A percentile compares a stretch with the other conserved stretches of the same genome.
These are phyloP conservation scores for Pteruthius melanotis DNA, from an alignment of 2,113 vertebrate genomes.

Conservation along the genomic window DNA sequence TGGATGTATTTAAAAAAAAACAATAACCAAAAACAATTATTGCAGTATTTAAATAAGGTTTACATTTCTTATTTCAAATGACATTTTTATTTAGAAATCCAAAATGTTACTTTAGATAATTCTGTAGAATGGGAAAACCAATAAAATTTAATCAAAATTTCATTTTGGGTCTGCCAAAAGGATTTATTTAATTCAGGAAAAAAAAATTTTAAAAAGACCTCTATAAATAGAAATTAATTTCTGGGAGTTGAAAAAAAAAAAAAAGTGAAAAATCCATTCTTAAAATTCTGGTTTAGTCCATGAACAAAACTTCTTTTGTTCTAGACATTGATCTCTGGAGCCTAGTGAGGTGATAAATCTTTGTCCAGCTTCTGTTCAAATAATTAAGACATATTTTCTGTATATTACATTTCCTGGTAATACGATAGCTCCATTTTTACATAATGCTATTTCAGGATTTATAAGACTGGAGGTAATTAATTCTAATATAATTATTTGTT, in stretches of 20 bases:
- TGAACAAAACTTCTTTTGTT: background rate
- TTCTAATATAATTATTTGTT: background rate
- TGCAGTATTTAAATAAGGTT: background rate
- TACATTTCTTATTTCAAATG: background rate
- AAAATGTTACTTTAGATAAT: background rate
- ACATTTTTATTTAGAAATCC: background rate
- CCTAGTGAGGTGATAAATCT: background rate
- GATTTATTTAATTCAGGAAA: background rate
- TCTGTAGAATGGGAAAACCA: background rate
- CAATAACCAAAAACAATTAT: background rate
- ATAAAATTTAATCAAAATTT: background rate
- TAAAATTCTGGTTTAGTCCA: background rate
- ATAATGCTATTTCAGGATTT: background rate
- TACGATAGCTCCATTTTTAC: background rate
- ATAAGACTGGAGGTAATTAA: background rate
- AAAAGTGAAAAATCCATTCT: background rate
- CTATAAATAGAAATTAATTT: background rate
- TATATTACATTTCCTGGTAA: background rate
- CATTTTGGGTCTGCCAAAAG: background rate
- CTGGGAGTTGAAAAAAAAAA: background rate
- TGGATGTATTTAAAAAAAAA: background rate
- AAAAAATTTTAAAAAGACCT: rapidly evolving
- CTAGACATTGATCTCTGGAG: background rate
- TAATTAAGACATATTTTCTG: background rate
- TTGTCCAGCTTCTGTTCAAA: background rate